Base-by-base conservation (phyloP, 2,113 vertebrate species). In the Rhombomys opimus region DNA sequence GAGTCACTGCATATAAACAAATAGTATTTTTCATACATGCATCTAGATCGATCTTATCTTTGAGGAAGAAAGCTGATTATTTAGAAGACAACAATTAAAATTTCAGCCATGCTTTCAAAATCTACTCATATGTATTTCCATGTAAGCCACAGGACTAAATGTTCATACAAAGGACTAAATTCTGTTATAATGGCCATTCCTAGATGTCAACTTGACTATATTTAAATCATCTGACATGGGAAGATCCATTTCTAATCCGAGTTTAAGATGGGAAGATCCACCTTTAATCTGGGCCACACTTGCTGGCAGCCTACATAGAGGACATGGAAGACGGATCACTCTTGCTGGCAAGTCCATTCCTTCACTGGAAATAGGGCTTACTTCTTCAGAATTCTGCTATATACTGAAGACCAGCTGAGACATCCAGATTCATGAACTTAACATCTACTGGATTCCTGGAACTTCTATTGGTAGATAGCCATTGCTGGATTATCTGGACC, bases 71-170 rank as follows among this genome's bases (percentile, higher is more conserved):
- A 96, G 77, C 38, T 70, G 93, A 52, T 70, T 46, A 80, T 94
- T 96, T 93, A 91, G 72, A 95, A 67, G 87, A 86, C 94, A 61
- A 59, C 82, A 97, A 96, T 73, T 67, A 87, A 91, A 91, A 89
- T 8, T 50, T 90, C 46, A 96, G 85, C 67, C 14, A 89, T 10
- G 46, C 41, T 91, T 96, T 94, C 82, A 91, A 95, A 96, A 97
- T 90, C 94, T n/a, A 96, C 7, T 92, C 30, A 38, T 70, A 67
- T 27, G n/a, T 92, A 81, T 87, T 97, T 90, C 86, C 32, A 90
- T 7, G 54, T n/a, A 95, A 89, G 89, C 46, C 94, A 67, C 22
- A 73, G 87, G 95, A 97, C 78, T 95, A 98, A 92, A 97, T 27
- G 35, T 92, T 89, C 90, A 67, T 7, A 32, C 81, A 89, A 96